Percentiles rank a stretch among this genome's conserved stretches.
phyloP scores from a whole-genome alignment of 2,888 invertebrate genomes.

The Nebria salina region DNA sequence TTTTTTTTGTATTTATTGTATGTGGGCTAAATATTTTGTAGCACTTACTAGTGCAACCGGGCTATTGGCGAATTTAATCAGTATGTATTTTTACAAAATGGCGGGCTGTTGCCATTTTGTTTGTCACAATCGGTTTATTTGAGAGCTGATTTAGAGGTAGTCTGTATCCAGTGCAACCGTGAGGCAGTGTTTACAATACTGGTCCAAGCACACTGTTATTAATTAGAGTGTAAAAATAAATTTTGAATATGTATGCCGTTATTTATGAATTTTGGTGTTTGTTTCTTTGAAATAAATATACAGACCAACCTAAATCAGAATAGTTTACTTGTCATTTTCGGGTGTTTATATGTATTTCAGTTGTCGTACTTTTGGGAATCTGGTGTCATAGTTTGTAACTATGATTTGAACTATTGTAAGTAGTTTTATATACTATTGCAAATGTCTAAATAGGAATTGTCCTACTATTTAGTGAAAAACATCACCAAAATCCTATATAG shows the following conservation, averaged over 20 bases:
- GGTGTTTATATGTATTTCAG: slow-evolving; percentile 10
- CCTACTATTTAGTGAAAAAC: slow-evolving; percentile 36
- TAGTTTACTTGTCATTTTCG: slow-evolving; percentile 42
- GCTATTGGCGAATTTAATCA: slow-evolving; percentile 58
- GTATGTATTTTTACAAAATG: slow-evolving; percentile 52
- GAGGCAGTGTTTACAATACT: too few species aligned
- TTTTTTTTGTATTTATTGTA: slow-evolving; percentile 52
- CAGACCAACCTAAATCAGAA: slow-evolving; percentile 27
- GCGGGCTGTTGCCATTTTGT: slow-evolving; percentile 31
- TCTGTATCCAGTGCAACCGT: slow-evolving; percentile 30
- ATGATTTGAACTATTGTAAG: slow-evolving; percentile 57
- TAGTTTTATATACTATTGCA: slow-evolving; percentile 58
- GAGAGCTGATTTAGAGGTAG: slow-evolving; percentile 27
- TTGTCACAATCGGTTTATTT: slow-evolving; percentile 52
- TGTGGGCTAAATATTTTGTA: slow-evolving; percentile 62
- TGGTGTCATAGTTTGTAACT: slow-evolving; percentile 49
- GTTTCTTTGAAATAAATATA: not conserved
- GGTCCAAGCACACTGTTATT: too few species aligned
- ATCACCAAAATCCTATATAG: slow-evolving; percentile 21
- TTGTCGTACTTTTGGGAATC: slow-evolving; percentile 62
- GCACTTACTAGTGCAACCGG: slow-evolving; percentile 63
- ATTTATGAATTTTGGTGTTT: not conserved
- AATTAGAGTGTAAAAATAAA: not conserved
- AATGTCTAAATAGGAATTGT: slow-evolving; percentile 54
- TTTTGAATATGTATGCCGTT: not conserved